Percentiles rank a stretch among this genome's conserved stretches.
phyloP scores from a whole-genome alignment of 2,113 vertebrate species.

The Hemichromis elongatus region DNA sequence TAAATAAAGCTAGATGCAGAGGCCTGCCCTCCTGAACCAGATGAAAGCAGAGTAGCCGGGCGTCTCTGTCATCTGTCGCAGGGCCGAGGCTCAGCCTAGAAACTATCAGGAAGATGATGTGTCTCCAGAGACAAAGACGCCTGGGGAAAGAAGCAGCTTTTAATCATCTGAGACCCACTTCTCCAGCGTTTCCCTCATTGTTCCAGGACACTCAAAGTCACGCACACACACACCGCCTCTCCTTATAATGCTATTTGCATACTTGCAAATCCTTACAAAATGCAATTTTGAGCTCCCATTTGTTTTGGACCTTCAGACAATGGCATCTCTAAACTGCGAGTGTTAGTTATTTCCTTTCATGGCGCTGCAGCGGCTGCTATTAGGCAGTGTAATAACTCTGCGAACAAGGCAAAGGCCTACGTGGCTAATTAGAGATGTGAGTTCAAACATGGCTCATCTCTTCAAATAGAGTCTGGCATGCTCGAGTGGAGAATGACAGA shows the following conservation, averaged over 20 bases:
- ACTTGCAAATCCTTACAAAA: conserved; percentile 50
- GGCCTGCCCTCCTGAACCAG: conserved; percentile 51
- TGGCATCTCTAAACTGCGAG: conserved; percentile 12
- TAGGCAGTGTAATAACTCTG: conserved; percentile 32
- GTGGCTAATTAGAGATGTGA: conserved; percentile 64
- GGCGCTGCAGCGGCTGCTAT: conserved; percentile 21
- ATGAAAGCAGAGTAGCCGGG: conserved; percentile 42
- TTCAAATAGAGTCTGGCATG: conserved; percentile 61
- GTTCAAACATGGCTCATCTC: conserved; percentile 58
- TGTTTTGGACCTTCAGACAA: conserved; percentile 21
- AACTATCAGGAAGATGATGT: conserved; percentile 72
- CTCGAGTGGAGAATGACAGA: conserved; percentile 57
- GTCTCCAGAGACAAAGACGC: conserved; percentile 59
- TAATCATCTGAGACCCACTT: conserved; percentile 72
- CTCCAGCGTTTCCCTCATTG: conserved; percentile 49
- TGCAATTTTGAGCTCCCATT: conserved; percentile 34
- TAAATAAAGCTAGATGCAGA: conserved; percentile 60
- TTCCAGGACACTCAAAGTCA: conserved; percentile 2
- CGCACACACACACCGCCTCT: background rate
- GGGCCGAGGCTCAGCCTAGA: conserved; percentile 51
- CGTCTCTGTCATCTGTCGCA: conserved; percentile 57
- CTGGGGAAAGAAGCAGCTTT: conserved; percentile 64
- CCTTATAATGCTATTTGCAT: conserved; percentile 54
- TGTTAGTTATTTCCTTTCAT: conserved; percentile 33
- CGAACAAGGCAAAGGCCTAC: conserved; percentile 37